Evolutionary conservation across 2,113 vertebrate species (phyloP), one percentile per base, ranked within the genome.

Genomic region (Gorsachius goisagi): DNA sequence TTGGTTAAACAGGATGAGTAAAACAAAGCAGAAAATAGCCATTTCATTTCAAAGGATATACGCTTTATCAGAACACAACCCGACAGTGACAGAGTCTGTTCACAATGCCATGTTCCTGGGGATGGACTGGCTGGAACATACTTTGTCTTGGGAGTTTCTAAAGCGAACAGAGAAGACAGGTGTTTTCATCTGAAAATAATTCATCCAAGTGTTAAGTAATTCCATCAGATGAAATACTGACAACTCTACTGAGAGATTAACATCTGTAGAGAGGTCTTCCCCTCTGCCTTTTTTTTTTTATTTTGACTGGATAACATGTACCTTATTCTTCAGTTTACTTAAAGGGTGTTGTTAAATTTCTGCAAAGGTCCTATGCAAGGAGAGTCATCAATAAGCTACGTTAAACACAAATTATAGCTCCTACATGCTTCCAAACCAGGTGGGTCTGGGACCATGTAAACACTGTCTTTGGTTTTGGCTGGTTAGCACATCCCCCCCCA

Each of bases 111-210:
- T 23, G 26, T 53, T 94, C 27, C 37, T 11, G 8, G 32, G 50
- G 35, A 58, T 11, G 11, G 56, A 50, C 64, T 91, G 73, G 20
- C 41, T 89, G 56, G 64, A 91, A 93, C 84, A 87, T 11, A 78
- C 37, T 85, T 96, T 94, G 92, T 90, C 96, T 81, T 95, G 85
- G 85, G 89, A 94, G 56, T 75, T 93, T 93, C 85, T 91, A 55
- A 93, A 87, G 44, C 19, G 52, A 94, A 81, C 50, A 81, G 26
- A 67, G n/a, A 89, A 71, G 37, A 93, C 41, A 89, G 88, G 69
- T 93, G 69, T 87, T 77, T 77, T 58, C 28, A 67, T 74, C 37
- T 78, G 41, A 71, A 91, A 95, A 77, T 10, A 95, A 91, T 45
- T 89, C 68, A 85, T 60, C 49, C 59, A 67, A 49, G 50, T 26